phyloP scores from a whole-genome alignment of 1,140 invertebrate species.

The Hyles euphorbiae region DNA sequence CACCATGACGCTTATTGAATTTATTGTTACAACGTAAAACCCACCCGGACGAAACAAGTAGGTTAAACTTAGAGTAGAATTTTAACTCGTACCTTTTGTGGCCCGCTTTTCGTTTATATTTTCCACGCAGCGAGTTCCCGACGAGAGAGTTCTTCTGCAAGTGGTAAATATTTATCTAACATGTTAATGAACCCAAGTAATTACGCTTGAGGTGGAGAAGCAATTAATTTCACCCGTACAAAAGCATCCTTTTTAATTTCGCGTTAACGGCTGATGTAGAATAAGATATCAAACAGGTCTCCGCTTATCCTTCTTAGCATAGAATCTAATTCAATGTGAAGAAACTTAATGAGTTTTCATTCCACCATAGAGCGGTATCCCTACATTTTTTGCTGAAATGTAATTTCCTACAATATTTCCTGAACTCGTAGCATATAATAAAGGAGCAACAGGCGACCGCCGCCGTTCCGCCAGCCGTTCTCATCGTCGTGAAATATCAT shows the following conservation, averaged over 20 bases:
- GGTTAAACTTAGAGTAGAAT: conserved; percentile 17
- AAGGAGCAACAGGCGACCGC: conserved; percentile 12
- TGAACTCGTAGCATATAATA: conserved; percentile 12
- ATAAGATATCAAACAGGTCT: neutral
- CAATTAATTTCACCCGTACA: neutral
- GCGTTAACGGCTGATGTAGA: too few species aligned
- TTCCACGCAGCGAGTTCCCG: conserved; percentile 11
- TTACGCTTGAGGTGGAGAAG: conserved; percentile 1
- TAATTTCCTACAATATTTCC: conserved; percentile 14
- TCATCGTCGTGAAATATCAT: conserved; percentile 4
- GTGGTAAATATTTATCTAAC: conserved; percentile 12
- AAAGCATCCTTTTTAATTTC: too few species aligned
- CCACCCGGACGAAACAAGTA: conserved; percentile 8
- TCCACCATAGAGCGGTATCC: neutral
- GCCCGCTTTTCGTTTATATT: conserved; percentile 22
- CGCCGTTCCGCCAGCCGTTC: neutral
- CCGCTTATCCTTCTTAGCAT: neutral
- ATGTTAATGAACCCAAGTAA: conserved; percentile 14
- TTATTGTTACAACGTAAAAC: conserved; percentile 1
- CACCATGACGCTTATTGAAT: neutral
- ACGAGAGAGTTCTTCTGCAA: conserved; percentile 11
- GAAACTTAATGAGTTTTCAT: neutral
- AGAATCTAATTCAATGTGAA: neutral
- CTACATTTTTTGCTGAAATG: conserved; percentile 10
- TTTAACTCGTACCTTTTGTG: conserved; percentile 24